A percentile compares a stretch with the other conserved stretches of the same genome.
phyloP scores from a whole-genome alignment of 2,797 vertebrate species.

The Etheostoma nigrum region DNA sequence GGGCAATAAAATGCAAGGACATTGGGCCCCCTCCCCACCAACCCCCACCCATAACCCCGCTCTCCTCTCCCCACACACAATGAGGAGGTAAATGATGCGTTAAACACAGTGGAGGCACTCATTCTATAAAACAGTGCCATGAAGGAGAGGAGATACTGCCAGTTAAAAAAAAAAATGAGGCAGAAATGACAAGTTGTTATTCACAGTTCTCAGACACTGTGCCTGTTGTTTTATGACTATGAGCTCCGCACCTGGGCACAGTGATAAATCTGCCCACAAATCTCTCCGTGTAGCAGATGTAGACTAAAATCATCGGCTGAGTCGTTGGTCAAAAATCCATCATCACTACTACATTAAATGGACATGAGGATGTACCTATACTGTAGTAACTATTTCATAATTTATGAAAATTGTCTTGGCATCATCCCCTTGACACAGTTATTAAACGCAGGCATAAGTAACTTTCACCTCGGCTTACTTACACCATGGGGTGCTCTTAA shows the following conservation, averaged over 20 bases:
- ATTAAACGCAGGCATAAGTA: conserved; percentile 3
- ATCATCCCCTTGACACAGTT: background rate
- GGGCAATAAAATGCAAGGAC: conserved; percentile 81
- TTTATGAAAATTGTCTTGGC: conserved; percentile 10
- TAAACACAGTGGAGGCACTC: conserved; percentile 77
- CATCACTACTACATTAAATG: conserved; percentile 6
- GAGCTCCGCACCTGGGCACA: conserved; percentile 32
- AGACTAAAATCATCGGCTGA: conserved; percentile 29
- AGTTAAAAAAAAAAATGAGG: conserved; percentile 51
- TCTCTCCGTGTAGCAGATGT: conserved; percentile 42
- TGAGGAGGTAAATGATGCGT: conserved; percentile 79
- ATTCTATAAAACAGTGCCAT: conserved; percentile 72
- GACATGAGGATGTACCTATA: background rate
- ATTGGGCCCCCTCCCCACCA: conserved; percentile 14
- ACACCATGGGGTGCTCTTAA: background rate
- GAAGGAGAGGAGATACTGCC: conserved; percentile 69
- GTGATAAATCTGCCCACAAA: conserved; percentile 56
- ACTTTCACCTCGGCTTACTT: background rate
- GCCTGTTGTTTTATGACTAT: conserved; percentile 60
- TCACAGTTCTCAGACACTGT: conserved; percentile 61
- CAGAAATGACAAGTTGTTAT: conserved; percentile 75
- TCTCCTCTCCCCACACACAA: conserved; percentile 58
- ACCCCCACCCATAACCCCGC: conserved; percentile 47
- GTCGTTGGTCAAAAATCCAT: conserved; percentile 24
- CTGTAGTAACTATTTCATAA: conserved; percentile 1